Conservation (phyloP, 2,113 vertebrate genomes). For the Struthio camelus region DNA sequence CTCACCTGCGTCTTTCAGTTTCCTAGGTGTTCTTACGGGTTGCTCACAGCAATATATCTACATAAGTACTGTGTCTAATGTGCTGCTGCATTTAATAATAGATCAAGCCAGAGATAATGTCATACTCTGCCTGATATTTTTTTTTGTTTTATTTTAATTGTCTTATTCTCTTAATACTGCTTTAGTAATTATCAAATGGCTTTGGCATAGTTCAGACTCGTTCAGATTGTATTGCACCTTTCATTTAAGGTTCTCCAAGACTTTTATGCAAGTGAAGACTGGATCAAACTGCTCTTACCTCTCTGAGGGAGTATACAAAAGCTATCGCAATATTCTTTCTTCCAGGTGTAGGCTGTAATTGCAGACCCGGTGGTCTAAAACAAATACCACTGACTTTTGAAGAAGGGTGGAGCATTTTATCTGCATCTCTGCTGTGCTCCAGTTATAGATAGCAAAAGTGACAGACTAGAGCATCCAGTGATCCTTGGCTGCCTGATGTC, state of each 20-base stretch:
- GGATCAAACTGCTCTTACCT: not conserved
- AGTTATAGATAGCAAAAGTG: not conserved
- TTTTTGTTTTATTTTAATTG: not conserved
- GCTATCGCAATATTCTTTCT: not conserved
- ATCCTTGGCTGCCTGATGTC: not conserved
- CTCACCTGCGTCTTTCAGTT: not conserved
- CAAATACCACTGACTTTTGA: not conserved
- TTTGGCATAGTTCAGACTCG: not conserved
- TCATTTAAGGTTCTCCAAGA: not conserved
- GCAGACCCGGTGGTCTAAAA: not conserved
- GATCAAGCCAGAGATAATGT: not conserved
- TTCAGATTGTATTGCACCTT: not conserved
- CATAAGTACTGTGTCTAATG: not conserved
- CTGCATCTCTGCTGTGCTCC: not conserved
- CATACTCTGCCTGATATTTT: not conserved
- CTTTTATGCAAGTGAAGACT: not conserved
- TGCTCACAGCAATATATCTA: not conserved
- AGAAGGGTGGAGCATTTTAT: not conserved
- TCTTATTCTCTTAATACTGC: not conserved
- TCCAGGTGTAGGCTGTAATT: not conserved
- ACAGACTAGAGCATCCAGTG: accelerated
- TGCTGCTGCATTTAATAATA: not conserved
- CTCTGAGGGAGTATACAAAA: not conserved
- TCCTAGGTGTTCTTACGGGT: not conserved
- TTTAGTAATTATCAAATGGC: not conserved